Evolutionary conservation across 2,113 vertebrate genomes (phyloP).

Genomic region (Clarias gariepinus): DNA sequence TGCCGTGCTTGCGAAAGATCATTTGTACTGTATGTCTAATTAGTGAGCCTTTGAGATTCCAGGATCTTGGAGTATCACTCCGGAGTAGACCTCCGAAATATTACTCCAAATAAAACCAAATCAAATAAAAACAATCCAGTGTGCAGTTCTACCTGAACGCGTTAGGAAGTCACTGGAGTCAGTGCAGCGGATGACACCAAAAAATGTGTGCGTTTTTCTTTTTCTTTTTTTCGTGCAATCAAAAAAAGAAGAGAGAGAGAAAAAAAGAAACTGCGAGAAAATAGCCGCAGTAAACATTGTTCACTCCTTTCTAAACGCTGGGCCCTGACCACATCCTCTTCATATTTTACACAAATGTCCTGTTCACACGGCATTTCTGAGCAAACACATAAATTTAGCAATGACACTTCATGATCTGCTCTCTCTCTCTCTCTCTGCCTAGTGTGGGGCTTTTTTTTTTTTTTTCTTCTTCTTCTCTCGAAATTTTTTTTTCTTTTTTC

Average conservation of each 20-base stretch:
- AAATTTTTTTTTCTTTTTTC: conserved; percentile 18
- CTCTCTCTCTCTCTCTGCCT: not conserved
- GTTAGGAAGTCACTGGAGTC: conserved; percentile 3
- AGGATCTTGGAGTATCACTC: conserved; percentile 69
- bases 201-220: not conserved
- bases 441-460: conserved; percentile 16
- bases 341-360: conserved; percentile 71
- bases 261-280: conserved; percentile 56
- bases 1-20: conserved; percentile 76
- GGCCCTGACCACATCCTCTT: conserved; percentile 76
- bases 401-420: conserved; percentile 44
- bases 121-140: conserved; percentile 48
- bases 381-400: conserved; percentile 65
- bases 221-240: not conserved
- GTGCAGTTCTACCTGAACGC: conserved; percentile 41
- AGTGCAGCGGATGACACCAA: conserved; percentile 3
- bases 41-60: conserved; percentile 77
- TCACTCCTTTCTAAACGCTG: conserved; percentile 64
- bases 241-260: conserved; percentile 44
- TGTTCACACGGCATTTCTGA: conserved; percentile 66
- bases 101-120: conserved; percentile 15
- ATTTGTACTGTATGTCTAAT: conserved; percentile 80
- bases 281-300: conserved; percentile 67
- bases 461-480: not conserved
- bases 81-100: conserved; percentile 61